These are phyloP conservation scores for Ornithoptera alexandrae DNA, from an alignment of 2,888 invertebrate genomes.

Conservation along the genomic window DNA sequence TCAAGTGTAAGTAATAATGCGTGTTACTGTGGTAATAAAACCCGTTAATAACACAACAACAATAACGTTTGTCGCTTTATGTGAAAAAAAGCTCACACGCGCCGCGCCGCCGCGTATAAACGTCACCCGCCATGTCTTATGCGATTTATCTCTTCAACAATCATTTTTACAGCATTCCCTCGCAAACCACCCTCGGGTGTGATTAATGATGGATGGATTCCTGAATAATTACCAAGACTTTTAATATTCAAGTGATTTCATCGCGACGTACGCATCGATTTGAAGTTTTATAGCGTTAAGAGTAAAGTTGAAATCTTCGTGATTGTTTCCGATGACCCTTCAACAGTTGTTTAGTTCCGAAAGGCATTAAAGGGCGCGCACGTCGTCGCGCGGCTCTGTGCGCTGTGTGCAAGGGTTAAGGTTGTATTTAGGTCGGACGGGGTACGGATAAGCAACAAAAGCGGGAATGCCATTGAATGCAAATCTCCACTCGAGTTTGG, in stretches of 20 bases:
- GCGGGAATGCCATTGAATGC: constrained; percentile 71
- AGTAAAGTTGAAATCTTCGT: constrained; percentile 50
- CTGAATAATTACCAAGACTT: constrained; percentile 81
- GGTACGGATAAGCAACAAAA: constrained; percentile 59
- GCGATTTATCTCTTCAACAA: constrained; percentile 79
- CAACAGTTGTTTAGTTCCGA: constrained; percentile 40
- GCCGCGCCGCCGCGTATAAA: constrained; percentile 57
- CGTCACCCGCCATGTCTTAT: constrained; percentile 68
- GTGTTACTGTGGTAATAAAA: constrained; percentile 54
- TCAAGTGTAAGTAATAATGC: too few species aligned
- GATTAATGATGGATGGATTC: constrained; percentile 81
- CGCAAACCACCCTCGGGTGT: constrained; percentile 66
- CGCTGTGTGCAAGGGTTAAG: constrained; percentile 27
- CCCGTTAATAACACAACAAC: constrained; percentile 47
- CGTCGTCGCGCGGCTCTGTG: constrained; percentile 32
- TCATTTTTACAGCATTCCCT: constrained; percentile 76
- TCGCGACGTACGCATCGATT: constrained; percentile 38
- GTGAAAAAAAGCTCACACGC: constrained; percentile 49
- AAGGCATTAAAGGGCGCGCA: constrained; percentile 43
- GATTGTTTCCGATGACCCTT: constrained; percentile 66
- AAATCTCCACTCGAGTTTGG: constrained; percentile 78
- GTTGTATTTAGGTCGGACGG: constrained; percentile 38
- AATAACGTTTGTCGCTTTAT: constrained; percentile 39
- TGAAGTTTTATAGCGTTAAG: constrained; percentile 39
- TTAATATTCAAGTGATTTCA: constrained; percentile 79